phyloP scores from a whole-genome alignment of 2,888 invertebrate genomes.

The Drosophila macrospina region DNA sequence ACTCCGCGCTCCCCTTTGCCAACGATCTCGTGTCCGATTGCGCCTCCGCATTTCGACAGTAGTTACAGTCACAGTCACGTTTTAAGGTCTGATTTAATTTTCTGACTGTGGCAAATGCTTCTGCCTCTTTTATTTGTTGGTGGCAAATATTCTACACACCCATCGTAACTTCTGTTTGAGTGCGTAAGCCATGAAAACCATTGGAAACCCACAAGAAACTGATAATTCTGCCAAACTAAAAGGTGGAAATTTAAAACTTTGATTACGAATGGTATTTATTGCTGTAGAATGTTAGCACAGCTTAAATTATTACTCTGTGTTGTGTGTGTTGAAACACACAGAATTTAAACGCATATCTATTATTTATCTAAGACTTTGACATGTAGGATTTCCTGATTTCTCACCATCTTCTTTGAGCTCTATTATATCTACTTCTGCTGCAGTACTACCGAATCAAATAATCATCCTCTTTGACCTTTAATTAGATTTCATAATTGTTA shows the following conservation, averaged over 20 bases:
- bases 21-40: constrained; percentile 12
- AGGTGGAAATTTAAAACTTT: background rate
- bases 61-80: constrained; percentile 52
- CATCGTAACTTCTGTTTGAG: constrained; percentile 5
- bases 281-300: background rate
- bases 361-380: no score
- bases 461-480: background rate
- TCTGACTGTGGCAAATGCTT: constrained; percentile 22
- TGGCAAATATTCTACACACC: background rate
- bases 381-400: no score
- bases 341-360: no score
- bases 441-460: no score
- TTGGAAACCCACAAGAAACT: constrained; percentile 5
- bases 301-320: background rate
- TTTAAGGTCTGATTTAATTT: constrained; percentile 72
- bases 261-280: background rate
- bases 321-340: no score
- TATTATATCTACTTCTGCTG: background rate
- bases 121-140: constrained; percentile 4
- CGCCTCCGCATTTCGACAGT: constrained; percentile 48
- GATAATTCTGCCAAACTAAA: constrained; percentile 6
- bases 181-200: constrained; percentile 26
- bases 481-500: background rate
- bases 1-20: constrained; percentile 1
- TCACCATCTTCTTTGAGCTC: background rate